Conservation (phyloP, 2,113 vertebrate genomes). For the Plecturocebus donacophilus region DNA sequence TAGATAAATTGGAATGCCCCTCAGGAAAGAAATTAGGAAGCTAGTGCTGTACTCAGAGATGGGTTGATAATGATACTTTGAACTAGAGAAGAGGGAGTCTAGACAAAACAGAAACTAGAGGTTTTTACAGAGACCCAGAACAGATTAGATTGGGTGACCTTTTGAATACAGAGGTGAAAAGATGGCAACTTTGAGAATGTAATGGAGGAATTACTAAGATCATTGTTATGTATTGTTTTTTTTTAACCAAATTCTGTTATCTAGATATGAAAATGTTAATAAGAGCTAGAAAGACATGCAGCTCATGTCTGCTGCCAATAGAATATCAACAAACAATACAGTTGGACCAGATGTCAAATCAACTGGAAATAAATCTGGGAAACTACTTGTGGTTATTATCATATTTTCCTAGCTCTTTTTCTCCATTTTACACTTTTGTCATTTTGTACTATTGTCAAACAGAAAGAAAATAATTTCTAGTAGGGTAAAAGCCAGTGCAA, state of each 20-base stretch:
- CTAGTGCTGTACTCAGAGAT: not conserved
- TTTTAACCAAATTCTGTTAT: not conserved
- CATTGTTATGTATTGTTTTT: not conserved
- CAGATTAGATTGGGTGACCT: not conserved
- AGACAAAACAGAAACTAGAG: not conserved
- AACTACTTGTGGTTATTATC: constrained; percentile 45
- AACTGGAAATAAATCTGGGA: constrained; percentile 68
- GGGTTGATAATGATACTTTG: not conserved
- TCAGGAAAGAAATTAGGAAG: not conserved
- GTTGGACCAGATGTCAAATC: constrained; percentile 70
- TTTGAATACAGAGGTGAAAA: constrained; percentile 31
- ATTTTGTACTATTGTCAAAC: constrained; percentile 46
- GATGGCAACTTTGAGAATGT: not conserved
- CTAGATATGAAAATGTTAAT: constrained; percentile 49
- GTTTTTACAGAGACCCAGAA: not conserved
- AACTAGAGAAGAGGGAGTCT: not conserved
- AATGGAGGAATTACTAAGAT: constrained; percentile 33
- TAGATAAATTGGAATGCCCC: not conserved
- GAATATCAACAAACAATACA: constrained; percentile 65
- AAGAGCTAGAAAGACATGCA: constrained; percentile 51
- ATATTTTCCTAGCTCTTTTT: constrained; percentile 43
- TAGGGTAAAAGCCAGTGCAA: not conserved
- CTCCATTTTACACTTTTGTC: constrained; percentile 24
- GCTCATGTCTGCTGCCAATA: constrained; percentile 35
- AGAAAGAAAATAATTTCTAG: not conserved